Percentiles rank a stretch among this genome's conserved stretches.
phyloP scores from a whole-genome alignment of 2,888 invertebrate species.

The Notodonta dromedarius region DNA sequence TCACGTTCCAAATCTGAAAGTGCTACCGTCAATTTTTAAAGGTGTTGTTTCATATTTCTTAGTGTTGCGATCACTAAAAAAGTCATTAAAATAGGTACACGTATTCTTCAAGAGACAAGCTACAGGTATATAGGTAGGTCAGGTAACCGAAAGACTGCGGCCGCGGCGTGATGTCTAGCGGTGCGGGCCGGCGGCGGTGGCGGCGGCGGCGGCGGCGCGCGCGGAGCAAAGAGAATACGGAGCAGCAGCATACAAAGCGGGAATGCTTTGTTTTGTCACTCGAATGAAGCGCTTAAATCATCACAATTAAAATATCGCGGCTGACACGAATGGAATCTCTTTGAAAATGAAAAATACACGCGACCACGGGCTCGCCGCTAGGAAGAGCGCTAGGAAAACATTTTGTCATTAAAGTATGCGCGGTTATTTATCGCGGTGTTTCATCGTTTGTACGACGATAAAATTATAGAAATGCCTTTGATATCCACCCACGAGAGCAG shows the following conservation, averaged over 20 bases:
- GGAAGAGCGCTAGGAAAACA: conserved; percentile 22
- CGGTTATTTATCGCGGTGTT: conserved; percentile 51
- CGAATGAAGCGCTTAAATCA: conserved; percentile 64
- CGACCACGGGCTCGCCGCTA: conserved; percentile 17
- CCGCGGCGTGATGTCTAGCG: no score
- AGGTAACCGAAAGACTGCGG: no score
- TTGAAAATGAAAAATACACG: conserved; percentile 60
- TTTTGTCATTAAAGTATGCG: conserved; percentile 37
- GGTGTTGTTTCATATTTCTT: no score
- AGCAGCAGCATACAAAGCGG: conserved; percentile 38
- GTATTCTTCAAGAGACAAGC: no score
- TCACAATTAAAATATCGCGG: conserved; percentile 71
- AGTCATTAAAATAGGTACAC: no score
- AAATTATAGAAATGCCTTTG: conserved; percentile 48
- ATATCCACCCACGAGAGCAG: conserved; percentile 34
- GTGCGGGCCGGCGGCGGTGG: no score
- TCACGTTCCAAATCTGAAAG: no score
- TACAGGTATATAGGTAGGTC: no score
- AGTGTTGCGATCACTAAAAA: no score
- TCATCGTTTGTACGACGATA: conserved; percentile 36
- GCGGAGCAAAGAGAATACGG: neutral
- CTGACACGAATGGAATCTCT: conserved; percentile 59
- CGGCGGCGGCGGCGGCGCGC: neutral
- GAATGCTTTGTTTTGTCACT: conserved; percentile 63
- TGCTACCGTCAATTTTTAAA: no score